phyloP scores from a whole-genome alignment of 2,888 invertebrate genomes.

The Chymomyza caudatula region DNA sequence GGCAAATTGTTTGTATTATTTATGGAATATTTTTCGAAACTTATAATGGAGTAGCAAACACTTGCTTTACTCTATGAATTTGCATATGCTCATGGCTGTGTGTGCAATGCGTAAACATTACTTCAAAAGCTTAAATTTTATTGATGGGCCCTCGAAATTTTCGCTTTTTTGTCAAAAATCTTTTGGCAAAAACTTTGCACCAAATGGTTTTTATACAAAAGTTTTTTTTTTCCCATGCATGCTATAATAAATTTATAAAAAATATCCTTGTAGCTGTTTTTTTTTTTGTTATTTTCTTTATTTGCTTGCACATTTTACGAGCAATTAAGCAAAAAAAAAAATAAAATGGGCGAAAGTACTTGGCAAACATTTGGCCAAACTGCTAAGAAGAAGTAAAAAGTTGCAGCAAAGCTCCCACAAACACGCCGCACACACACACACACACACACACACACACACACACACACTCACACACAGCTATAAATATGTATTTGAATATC shows the following conservation, averaged over 20 bases:
- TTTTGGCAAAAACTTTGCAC: background rate
- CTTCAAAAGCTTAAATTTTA: background rate
- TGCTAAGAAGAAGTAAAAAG: constrained; percentile 22
- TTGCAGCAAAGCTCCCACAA: background rate
- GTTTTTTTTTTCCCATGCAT: constrained; percentile 28
- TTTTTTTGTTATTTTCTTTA: constrained; percentile 12
- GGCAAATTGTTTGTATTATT: constrained; percentile 69
- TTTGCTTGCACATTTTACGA: constrained; percentile 54
- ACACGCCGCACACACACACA: constrained; percentile 24
- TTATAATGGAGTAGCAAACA: constrained; percentile 63
- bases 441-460: constrained; percentile 17
- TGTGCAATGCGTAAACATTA: too few relatives aligned
- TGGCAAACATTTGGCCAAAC: constrained; percentile 39
- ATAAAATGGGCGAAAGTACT: constrained; percentile 58
- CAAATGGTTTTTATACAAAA: background rate
- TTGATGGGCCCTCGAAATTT: background rate
- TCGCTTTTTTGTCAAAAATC: background rate
- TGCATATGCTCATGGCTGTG: background rate
- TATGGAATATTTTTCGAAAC: constrained; percentile 71
- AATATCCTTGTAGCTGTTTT: constrained; percentile 6
- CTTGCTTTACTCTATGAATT: constrained; percentile 28
- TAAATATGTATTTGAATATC: constrained; percentile 65
- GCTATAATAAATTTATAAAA: constrained; percentile 39
- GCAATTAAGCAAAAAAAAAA: constrained; percentile 66
- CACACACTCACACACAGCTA: constrained; percentile 32